A percentile compares a stretch with the other conserved stretches of the same genome.
Evolutionary conservation across 2,113 vertebrate genomes (phyloP).

Genomic region (Canis aureus): DNA sequence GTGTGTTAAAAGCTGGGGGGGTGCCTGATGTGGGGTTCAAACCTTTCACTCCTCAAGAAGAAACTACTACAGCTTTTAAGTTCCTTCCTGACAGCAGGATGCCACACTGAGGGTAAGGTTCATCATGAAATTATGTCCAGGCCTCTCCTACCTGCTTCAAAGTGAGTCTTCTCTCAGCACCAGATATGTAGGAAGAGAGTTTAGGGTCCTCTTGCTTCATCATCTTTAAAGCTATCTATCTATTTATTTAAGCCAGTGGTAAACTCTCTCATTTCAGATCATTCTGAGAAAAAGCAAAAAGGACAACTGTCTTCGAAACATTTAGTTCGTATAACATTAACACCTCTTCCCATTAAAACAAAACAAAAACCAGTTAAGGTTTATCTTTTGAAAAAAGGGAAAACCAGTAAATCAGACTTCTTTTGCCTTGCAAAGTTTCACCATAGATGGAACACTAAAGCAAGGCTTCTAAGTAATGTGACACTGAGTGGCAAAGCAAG

Average conservation of each 20-base stretch:
- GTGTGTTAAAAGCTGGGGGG: neutral
- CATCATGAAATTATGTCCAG: neutral
- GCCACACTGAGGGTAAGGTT: neutral
- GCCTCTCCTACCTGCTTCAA: neutral
- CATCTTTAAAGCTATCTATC: neutral
- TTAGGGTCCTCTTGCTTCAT: neutral
- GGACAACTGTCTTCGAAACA: neutral
- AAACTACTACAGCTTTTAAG: neutral
- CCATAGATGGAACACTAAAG: neutral
- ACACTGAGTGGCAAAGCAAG: neutral
- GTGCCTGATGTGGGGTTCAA: neutral
- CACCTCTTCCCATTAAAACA: neutral
- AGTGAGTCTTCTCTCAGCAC: neutral
- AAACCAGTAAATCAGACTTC: constrained; percentile 22
- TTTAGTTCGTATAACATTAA: neutral
- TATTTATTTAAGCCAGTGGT: neutral
- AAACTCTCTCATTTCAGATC: constrained; percentile 1
- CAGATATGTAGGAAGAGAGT: neutral
- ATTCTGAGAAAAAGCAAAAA: neutral
- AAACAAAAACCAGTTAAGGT: neutral
- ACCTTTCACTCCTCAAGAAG: neutral
- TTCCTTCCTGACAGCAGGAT: neutral
- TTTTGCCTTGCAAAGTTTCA: neutral
- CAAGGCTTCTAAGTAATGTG: neutral
- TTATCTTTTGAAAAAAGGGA: neutral